Percentiles rank a stretch among this genome's conserved stretches.
These are phyloP conservation scores for Pangasianodon gigas DNA, from an alignment of 2,113 vertebrate genomes.

Conservation along the genomic window DNA sequence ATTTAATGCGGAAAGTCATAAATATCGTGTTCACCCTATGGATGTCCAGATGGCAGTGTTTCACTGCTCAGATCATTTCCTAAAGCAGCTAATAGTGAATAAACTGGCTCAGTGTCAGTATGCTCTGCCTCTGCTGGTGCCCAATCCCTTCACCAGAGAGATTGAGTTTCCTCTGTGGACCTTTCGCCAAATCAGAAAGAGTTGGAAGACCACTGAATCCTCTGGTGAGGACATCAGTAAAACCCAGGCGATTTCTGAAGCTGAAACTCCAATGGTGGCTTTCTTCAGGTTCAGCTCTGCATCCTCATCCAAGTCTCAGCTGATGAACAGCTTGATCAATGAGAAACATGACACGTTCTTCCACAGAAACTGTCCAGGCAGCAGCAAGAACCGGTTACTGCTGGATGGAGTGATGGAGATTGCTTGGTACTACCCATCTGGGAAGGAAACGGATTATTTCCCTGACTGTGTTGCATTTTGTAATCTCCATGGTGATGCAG, in stretches of 20 bases:
- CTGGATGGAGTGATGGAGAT: constrained; percentile 77
- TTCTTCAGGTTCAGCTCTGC: constrained; percentile 74
- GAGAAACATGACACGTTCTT: constrained; percentile 70
- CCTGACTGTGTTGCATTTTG: constrained; percentile 70
- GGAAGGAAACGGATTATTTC: constrained; percentile 65
- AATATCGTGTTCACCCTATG: constrained; percentile 63
- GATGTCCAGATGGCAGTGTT: constrained; percentile 78
- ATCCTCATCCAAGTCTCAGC: constrained; percentile 76
- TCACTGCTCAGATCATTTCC: constrained; percentile 73
- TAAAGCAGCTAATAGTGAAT: constrained; percentile 67
- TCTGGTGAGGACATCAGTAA: constrained; percentile 28
- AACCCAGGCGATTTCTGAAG: constrained; percentile 63
- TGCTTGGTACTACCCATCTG: constrained; percentile 76
- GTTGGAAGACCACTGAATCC: constrained; percentile 61
- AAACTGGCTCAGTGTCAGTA: too few relatives aligned
- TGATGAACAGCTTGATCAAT: constrained; percentile 75
- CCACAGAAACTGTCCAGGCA: constrained; percentile 69
- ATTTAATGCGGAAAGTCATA: neutral
- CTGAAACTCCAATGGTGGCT: constrained; percentile 66
- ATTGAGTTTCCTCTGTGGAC: constrained; percentile 72
- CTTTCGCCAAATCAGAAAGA: constrained; percentile 70
- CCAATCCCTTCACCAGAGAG: too few relatives aligned
- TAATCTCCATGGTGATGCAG: constrained; percentile 58
- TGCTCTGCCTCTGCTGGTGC: too few relatives aligned
- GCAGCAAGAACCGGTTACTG: constrained; percentile 62